Percentiles rank a stretch among this genome's conserved stretches.
These are phyloP conservation scores for Burhinus bistriatus DNA, from an alignment of 2,113 vertebrate species.

Conservation along the genomic window DNA sequence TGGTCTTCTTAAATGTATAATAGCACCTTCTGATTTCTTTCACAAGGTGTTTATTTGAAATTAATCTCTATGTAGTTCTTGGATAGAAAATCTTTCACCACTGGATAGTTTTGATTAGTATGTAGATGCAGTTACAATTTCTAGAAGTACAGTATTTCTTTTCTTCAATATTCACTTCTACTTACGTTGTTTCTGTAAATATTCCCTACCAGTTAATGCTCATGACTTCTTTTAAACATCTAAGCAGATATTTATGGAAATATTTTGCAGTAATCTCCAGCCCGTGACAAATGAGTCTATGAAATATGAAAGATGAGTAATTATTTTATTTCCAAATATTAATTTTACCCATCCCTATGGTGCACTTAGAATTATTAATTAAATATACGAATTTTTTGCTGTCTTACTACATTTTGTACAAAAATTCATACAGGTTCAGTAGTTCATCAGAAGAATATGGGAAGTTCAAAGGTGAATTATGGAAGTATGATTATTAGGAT, in stretches of 20 bases:
- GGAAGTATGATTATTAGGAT: not conserved
- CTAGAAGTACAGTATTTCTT: not conserved
- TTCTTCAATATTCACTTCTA: not conserved
- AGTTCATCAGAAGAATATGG: not conserved
- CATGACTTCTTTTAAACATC: not conserved
- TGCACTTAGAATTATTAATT: not conserved
- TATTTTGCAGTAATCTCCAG: not conserved
- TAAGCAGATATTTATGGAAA: not conserved
- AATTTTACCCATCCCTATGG: not conserved
- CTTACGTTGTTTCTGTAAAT: not conserved
- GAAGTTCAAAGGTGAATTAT: not conserved
- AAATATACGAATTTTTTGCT: not conserved
- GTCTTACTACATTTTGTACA: not conserved
- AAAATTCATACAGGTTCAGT: not conserved
- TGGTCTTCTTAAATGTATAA: not conserved
- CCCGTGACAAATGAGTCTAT: not conserved
- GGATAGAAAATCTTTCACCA: not conserved
- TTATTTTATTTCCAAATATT: not conserved
- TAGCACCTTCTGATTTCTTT: not conserved
- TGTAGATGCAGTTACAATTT: not conserved
- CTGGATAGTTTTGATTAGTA: not conserved
- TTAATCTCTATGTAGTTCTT: not conserved
- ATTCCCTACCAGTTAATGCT: not conserved
- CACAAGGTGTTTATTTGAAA: not conserved
- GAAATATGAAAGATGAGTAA: not conserved